Percentiles rank a stretch among this genome's conserved stretches.
phyloP scores from a whole-genome alignment of 2,888 invertebrate genomes.

The Euzophera pinguis region DNA sequence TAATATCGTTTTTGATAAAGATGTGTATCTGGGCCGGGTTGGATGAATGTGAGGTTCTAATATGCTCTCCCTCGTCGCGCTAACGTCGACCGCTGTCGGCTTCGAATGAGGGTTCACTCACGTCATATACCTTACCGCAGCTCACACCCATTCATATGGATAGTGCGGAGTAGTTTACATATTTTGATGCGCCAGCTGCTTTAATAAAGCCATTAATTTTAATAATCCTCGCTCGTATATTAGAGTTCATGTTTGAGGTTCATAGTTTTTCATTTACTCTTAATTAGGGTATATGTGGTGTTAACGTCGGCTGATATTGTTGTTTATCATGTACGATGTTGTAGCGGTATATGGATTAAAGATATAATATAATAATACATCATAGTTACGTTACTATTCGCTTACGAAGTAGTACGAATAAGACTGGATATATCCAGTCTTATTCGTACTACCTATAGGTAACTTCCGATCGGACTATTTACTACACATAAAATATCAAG shows the following conservation, averaged over 20 bases:
- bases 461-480: no score
- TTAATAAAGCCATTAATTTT: constrained; percentile 65
- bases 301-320: background rate
- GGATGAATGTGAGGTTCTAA: constrained; percentile 60
- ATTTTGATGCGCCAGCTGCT: constrained; percentile 51
- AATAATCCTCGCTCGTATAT: constrained; percentile 46
- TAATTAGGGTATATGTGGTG: constrained; percentile 17
- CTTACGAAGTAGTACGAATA: no score
- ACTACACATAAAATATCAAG: no score
- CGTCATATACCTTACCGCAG: constrained; percentile 58
- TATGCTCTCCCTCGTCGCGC: constrained; percentile 52
- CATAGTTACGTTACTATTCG: no score
- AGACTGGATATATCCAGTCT: no score
- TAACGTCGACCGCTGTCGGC: constrained; percentile 62
- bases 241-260: constrained; percentile 34
- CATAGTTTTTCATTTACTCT: constrained; percentile 34
- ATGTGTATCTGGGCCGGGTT: constrained; percentile 54
- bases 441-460: no score
- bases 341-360: no score
- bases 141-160: constrained; percentile 57
- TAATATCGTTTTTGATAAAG: constrained; percentile 70
- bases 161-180: constrained; percentile 64
- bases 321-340: background rate
- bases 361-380: no score
- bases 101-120: constrained; percentile 51